phyloP scores from a whole-genome alignment of 2,888 invertebrate species.

The Trachelus iudaicus region DNA sequence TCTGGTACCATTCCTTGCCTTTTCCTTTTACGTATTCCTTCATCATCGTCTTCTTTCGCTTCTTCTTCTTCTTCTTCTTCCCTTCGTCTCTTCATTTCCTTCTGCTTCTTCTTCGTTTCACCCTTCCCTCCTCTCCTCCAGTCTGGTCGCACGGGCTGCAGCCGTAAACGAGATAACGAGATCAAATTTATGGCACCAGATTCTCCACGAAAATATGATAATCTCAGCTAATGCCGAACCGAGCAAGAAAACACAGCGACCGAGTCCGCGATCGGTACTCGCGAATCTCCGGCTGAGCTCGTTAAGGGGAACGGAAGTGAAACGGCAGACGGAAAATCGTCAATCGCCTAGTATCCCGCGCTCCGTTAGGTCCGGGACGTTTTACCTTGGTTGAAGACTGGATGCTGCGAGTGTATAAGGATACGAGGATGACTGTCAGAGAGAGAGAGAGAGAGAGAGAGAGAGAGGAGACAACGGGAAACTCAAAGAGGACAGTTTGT shows the following conservation, averaged over 20 bases:
- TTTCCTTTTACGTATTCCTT: constrained; percentile 5
- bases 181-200: constrained; percentile 65
- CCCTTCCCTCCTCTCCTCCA: constrained; percentile 28
- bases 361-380: background rate
- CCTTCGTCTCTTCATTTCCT: constrained; percentile 13
- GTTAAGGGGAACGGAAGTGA: background rate
- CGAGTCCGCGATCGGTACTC: background rate
- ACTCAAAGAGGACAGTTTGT: constrained; percentile 39
- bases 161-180: constrained; percentile 65
- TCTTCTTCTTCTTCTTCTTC: background rate
- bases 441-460: background rate
- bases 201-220: constrained; percentile 63
- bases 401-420: background rate
- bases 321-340: background rate
- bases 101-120: constrained; percentile 19
- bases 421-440: background rate
- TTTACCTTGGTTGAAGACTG: background rate
- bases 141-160: constrained; percentile 43
- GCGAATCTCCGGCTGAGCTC: background rate
- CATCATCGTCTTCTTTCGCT: background rate
- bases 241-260: constrained; percentile 30
- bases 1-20: constrained; percentile 34
- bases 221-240: constrained; percentile 61
- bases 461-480: constrained; percentile 14
- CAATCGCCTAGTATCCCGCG: background rate